Evolutionary conservation across 2,113 vertebrate species (phyloP).

Genomic region (Tachuris rubrigastra): DNA sequence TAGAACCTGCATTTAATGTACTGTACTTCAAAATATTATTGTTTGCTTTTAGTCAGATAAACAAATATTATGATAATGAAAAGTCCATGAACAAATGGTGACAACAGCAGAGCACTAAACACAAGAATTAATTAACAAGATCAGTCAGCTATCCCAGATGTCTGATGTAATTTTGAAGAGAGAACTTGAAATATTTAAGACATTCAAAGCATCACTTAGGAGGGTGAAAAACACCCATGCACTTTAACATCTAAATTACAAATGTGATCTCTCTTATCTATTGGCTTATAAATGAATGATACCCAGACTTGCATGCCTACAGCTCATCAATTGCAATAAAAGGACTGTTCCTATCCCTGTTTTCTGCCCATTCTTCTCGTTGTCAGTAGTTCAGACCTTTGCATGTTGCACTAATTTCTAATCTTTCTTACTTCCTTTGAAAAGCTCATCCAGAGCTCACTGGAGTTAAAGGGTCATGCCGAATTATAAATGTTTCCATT

Average conservation of each 20-base stretch:
- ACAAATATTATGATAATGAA: conserved; percentile 73
- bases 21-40: conserved; percentile 58
- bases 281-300: not conserved
- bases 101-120: conserved; percentile 64
- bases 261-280: not conserved
- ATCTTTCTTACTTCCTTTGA: not conserved
- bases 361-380: not conserved
- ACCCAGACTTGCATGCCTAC: not conserved
- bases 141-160: conserved; percentile 62
- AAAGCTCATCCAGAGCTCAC: not conserved
- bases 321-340: not conserved
- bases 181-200: conserved; percentile 61
- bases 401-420: not conserved
- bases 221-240: not conserved
- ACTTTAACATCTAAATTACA: conserved; percentile 9
- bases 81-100: conserved; percentile 67
- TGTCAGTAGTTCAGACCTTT: not conserved
- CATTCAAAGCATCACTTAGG: conserved; percentile 35
- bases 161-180: conserved; percentile 68
- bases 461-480: not conserved
- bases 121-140: conserved; percentile 71
- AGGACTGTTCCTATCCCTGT: not conserved
- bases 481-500: not conserved
- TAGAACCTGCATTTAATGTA: conserved; percentile 28
- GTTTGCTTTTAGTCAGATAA: conserved; percentile 72